phyloP scores from a whole-genome alignment of 2,113 vertebrate genomes.

The Takifugu bimaculatus region DNA sequence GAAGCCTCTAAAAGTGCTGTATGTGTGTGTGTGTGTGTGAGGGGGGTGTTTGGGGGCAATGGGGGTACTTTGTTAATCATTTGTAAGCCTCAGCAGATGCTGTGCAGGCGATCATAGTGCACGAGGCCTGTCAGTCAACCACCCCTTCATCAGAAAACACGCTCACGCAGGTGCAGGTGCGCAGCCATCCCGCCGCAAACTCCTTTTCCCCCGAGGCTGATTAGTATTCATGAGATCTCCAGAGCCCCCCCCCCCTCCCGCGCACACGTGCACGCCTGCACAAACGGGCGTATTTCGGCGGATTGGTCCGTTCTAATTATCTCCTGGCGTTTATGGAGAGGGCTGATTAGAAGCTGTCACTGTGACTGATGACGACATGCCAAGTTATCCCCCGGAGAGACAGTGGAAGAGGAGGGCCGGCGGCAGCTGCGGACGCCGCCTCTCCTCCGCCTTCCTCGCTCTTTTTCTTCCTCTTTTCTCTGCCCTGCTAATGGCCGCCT shows the following conservation, averaged over 20 bases:
- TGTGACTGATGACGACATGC: constrained; percentile 75
- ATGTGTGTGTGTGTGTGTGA: constrained; percentile 4
- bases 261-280: constrained; percentile 31
- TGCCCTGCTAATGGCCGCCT: constrained; percentile 36
- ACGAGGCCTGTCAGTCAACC: constrained; percentile 57
- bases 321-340: constrained; percentile 72
- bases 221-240: constrained; percentile 75
- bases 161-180: constrained; percentile 54
- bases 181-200: constrained; percentile 44
- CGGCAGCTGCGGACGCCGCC: constrained; percentile 54
- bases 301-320: constrained; percentile 75
- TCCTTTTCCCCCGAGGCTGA: constrained; percentile 56
- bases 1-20: constrained; percentile 25
- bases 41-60: constrained; percentile 31
- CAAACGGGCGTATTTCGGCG: constrained; percentile 48
- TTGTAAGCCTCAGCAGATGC: constrained; percentile 69
- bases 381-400: constrained; percentile 56
- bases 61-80: constrained; percentile 68
- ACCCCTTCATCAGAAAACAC: constrained; percentile 40
- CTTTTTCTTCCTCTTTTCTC: constrained; percentile 38
- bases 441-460: constrained; percentile 28
- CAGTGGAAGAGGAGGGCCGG: constrained; percentile 43
- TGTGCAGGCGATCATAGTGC: constrained; percentile 39
- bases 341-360: constrained; percentile 76
- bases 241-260: constrained; percentile 41